These are phyloP conservation scores for Cryptoleucopteryx plumbea DNA, from an alignment of 2,113 vertebrate species.

Conservation along the genomic window DNA sequence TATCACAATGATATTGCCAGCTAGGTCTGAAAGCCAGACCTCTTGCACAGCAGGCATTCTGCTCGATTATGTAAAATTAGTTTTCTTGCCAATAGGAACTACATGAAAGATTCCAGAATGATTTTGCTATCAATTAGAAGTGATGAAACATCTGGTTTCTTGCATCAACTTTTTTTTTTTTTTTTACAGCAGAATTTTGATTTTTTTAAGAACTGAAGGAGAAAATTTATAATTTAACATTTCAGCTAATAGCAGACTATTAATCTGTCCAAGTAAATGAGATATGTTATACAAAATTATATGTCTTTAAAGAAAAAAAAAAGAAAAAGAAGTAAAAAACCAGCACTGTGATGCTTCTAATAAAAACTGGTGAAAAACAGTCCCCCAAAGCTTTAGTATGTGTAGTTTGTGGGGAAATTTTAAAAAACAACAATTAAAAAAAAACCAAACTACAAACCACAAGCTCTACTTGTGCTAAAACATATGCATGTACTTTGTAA, in stretches of 20 bases:
- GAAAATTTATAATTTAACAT: not conserved
- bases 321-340: not conserved
- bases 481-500: fast-evolving
- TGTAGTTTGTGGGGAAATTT: not conserved
- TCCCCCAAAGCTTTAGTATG: not conserved
- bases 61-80: not conserved
- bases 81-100: not conserved
- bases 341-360: not conserved
- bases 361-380: not conserved
- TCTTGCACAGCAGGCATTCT: not conserved
- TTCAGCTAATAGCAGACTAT: not conserved
- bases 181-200: not conserved
- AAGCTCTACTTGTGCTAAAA: not conserved
- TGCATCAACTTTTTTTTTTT: not conserved
- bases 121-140: not conserved
- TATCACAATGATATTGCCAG: not conserved
- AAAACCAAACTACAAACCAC: not conserved
- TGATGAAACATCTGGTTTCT: not conserved
- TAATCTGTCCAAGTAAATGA: not conserved
- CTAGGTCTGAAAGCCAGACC: not conserved
- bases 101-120: not conserved
- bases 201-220: not conserved
- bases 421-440: not conserved
- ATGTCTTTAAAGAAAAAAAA: not conserved
- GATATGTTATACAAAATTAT: fast-evolving